Evolutionary conservation across 2,888 invertebrate genomes (phyloP), one percentile per base, ranked within the genome.

Genomic region (Harpalus rubripes): DNA sequence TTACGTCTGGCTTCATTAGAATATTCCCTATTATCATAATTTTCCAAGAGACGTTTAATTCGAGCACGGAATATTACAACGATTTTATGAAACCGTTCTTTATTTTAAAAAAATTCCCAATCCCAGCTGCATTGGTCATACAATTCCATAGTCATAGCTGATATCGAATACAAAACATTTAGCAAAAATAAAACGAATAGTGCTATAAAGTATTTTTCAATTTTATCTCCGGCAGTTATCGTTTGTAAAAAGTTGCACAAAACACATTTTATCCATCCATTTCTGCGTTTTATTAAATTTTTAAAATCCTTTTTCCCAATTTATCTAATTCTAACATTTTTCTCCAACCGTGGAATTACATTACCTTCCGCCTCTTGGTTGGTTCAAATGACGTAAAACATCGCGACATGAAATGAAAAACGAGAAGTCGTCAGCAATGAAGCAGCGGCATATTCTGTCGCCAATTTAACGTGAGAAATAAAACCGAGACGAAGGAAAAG

Each of bases 401-500:
- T 78, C 78, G 32, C 22, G 56, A 78, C 78, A 56, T 78, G 22
- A 78, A 56, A 78, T 78, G 56, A 44, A 78, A 78, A 78, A 78
- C 78, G 78, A 78, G 26, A 5, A 56, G 59, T 58, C 78, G 78
- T 15, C 78, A 26, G 58, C 78, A 56, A 58, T 58, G 32, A 58
- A 78, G 15, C 78, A 58, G 22, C 76, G 76, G 59, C 32, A 80
- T 80, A 61, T 61, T 81, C 61, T 81, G 81, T 65, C 61, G 81
- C 52, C 81, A 81, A 63, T 81, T 81, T 81, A 81, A 81, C 81
- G 81, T n/a, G 44, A 63, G 63, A 80, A 81, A 58, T 63, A 81
- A 81, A 61, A 63, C 39, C 80, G 26, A 61, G 59, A 16, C 65
- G 81, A 41, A 63, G 81, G 81, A 81, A 63, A 81, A 81, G 81